phyloP scores from a whole-genome alignment of 2,113 vertebrate genomes.

The Dicrurus megarhynchus region DNA sequence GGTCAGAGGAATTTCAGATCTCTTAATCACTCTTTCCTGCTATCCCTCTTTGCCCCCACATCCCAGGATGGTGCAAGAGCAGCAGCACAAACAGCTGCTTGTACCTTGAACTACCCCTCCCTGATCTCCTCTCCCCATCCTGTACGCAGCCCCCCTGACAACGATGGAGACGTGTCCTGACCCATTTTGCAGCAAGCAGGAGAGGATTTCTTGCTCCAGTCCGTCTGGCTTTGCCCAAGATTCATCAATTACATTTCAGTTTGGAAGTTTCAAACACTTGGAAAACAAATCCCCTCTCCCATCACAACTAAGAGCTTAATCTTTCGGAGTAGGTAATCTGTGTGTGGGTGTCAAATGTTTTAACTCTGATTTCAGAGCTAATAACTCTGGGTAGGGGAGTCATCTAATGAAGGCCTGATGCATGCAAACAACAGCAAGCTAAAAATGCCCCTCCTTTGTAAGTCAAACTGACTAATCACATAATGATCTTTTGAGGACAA shows the following conservation, averaged over 20 bases:
- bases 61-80: neutral
- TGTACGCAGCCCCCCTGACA: neutral
- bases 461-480: neutral
- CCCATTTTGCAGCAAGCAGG: neutral
- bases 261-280: neutral
- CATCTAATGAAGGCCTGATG: neutral
- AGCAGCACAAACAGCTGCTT: neutral
- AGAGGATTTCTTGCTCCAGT: neutral
- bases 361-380: neutral
- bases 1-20: neutral
- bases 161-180: accelerated
- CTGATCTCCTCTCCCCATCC: neutral
- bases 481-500: neutral
- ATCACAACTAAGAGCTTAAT: neutral
- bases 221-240: neutral
- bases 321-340: neutral
- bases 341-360: neutral
- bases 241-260: neutral
- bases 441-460: neutral
- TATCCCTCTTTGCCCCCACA: neutral
- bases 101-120: neutral
- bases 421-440: neutral
- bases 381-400: neutral
- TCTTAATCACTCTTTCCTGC: neutral
- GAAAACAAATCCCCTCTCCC: neutral